phyloP scores from a whole-genome alignment of 1,140 invertebrate species.

The Palaemon carinicauda region DNA sequence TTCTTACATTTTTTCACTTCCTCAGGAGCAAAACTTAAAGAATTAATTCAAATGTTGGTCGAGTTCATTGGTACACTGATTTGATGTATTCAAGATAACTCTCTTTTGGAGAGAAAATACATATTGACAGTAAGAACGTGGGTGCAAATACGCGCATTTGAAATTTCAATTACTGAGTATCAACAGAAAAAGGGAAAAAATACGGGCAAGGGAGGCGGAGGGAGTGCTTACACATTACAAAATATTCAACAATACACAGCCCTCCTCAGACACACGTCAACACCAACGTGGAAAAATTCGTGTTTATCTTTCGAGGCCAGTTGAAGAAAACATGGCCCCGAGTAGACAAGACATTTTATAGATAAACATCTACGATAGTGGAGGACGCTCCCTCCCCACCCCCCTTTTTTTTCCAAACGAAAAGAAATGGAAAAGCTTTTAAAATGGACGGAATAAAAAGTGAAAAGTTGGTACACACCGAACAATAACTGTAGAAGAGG shows the following conservation, averaged over 20 bases:
- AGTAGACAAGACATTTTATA: no score
- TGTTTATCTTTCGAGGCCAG: background rate
- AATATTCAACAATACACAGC: conserved; percentile 20
- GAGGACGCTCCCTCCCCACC: no score
- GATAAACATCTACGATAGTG: no score
- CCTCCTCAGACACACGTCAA: conserved; percentile 11
- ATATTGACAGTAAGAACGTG: background rate
- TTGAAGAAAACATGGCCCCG: background rate
- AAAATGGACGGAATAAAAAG: no score
- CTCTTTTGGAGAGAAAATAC: background rate
- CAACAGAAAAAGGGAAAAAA: conserved; percentile 11
- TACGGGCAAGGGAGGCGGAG: background rate
- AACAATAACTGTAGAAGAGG: no score
- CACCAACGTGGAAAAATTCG: background rate
- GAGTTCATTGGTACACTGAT: background rate
- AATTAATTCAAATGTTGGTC: background rate
- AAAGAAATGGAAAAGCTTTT: no score
- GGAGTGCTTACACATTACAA: conserved; percentile 9
- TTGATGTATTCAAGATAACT: background rate
- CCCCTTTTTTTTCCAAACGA: no score
- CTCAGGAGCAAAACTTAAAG: background rate
- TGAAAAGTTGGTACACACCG: no score
- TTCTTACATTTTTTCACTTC: background rate
- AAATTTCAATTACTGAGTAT: conserved; percentile 19
- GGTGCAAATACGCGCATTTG: conserved; percentile 10